phyloP scores from a whole-genome alignment of 2,888 invertebrate genomes.

The Axea sp. region DNA sequence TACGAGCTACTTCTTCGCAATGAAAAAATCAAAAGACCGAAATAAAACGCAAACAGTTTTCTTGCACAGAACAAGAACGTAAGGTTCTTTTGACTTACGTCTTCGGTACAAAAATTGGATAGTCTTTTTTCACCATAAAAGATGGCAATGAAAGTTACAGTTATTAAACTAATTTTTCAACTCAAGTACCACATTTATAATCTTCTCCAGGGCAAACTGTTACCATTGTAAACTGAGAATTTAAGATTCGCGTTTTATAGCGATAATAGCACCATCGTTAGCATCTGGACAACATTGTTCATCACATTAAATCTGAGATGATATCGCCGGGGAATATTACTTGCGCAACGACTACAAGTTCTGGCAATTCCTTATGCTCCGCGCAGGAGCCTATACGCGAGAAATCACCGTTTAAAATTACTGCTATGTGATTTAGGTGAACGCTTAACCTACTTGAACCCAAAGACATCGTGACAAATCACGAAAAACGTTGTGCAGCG shows the following conservation, averaged over 20 bases:
- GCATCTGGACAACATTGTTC: constrained; percentile 60
- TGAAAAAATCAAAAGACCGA: constrained; percentile 31
- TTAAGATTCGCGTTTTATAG: constrained; percentile 44
- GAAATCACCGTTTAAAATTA: constrained; percentile 69
- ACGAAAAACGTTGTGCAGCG: constrained; percentile 6
- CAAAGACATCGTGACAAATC: constrained; percentile 51
- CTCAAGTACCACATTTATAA: constrained; percentile 53
- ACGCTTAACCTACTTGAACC: constrained; percentile 66
- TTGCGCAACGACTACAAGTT: constrained; percentile 39
- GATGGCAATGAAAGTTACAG: constrained; percentile 55
- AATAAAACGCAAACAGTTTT: constrained; percentile 46
- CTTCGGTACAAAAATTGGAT: constrained; percentile 43
- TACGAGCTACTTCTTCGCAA: too few species aligned
- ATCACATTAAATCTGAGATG: constrained; percentile 56
- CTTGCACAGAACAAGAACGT: constrained; percentile 17
- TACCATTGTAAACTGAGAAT: constrained; percentile 37
- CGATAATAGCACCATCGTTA: constrained; percentile 57
- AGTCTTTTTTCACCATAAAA: constrained; percentile 28
- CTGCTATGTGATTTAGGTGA: constrained; percentile 65
- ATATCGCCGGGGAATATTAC: constrained; percentile 47
- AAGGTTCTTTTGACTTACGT: constrained; percentile 44
- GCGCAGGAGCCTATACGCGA: constrained; percentile 47
- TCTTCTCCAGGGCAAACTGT: constrained; percentile 8
- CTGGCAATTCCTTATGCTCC: constrained; percentile 37
- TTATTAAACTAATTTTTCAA: constrained; percentile 58